These are phyloP conservation scores for Meloe dianella DNA, from an alignment of 2,888 invertebrate species.

Conservation along the genomic window DNA sequence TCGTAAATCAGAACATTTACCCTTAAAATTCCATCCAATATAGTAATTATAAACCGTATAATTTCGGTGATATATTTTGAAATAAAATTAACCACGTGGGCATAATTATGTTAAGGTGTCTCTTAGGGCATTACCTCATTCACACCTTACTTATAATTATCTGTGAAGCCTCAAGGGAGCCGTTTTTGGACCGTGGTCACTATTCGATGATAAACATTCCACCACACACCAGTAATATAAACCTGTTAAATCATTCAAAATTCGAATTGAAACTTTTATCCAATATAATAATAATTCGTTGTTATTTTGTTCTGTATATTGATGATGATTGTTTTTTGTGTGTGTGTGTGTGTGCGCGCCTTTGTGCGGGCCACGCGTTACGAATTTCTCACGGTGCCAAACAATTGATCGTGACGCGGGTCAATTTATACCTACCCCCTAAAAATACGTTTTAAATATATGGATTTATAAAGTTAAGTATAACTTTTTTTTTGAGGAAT, in stretches of 20 bases:
- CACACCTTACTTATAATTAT: constrained; percentile 46
- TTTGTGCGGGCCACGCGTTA: constrained; percentile 25
- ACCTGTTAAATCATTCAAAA: constrained; percentile 23
- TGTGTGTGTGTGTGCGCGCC: too few relatives aligned
- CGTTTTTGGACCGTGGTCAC: constrained; percentile 41
- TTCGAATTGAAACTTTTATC: background rate
- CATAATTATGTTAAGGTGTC: constrained; percentile 41
- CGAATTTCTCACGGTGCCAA: constrained; percentile 30
- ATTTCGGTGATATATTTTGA: constrained; percentile 22
- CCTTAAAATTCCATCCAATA: constrained; percentile 17
- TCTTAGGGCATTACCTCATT: constrained; percentile 42
- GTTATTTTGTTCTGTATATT: background rate
- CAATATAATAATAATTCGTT: too few relatives aligned
- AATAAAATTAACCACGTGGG: constrained; percentile 39
- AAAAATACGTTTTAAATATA: constrained; percentile 28
- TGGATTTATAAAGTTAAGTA: constrained; percentile 35
- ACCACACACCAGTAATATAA: background rate
- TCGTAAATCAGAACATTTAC: constrained; percentile 19
- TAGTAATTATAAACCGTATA: constrained; percentile 24
- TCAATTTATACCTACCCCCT: constrained; percentile 25
- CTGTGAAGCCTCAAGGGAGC: constrained; percentile 41
- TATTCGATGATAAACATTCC: constrained; percentile 35
- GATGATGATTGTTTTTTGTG: background rate
- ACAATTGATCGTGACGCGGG: constrained; percentile 19
- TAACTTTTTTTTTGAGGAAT: constrained; percentile 23